A percentile compares a stretch with the other conserved stretches of the same genome.
phyloP scores from a whole-genome alignment of 2,113 vertebrate genomes.

The Triplophysa siluroides region DNA sequence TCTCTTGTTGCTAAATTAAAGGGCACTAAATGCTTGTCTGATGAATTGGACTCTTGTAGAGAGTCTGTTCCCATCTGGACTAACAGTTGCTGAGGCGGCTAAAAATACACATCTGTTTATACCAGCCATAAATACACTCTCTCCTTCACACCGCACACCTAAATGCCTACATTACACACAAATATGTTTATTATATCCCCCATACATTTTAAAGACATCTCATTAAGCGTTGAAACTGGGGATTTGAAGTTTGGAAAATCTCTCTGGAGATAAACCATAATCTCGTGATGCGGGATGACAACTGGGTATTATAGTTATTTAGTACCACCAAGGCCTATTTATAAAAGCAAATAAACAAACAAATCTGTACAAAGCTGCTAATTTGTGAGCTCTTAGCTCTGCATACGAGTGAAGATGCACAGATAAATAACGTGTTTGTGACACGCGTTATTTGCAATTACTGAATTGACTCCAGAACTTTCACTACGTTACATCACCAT shows the following conservation, averaged over 20 bases:
- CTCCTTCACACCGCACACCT: slow-evolving; percentile 11
- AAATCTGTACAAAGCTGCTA: neutral
- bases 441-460: neutral
- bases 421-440: neutral
- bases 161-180: slow-evolving; percentile 44
- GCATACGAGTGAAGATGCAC: neutral
- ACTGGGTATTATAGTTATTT: slow-evolving; percentile 31
- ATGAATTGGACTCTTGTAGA: slow-evolving; percentile 44
- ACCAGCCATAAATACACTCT: slow-evolving; percentile 43
- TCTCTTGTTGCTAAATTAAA: slow-evolving; percentile 33
- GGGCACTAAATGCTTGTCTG: slow-evolving; percentile 37
- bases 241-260: slow-evolving; percentile 22
- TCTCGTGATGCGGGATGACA: slow-evolving; percentile 25
- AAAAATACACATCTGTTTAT: slow-evolving; percentile 46
- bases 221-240: slow-evolving; percentile 18
- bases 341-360: slow-evolving; percentile 24
- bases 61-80: slow-evolving; percentile 47
- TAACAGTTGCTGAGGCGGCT: slow-evolving; percentile 47
- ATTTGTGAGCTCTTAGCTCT: slow-evolving; percentile 6
- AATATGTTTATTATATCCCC: neutral
- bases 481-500: neutral
- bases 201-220: slow-evolving; percentile 27
- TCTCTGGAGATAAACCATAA: slow-evolving; percentile 16
- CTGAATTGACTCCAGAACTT: neutral
- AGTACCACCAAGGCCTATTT: neutral